A percentile compares a stretch with the other conserved stretches of the same genome.
These are phyloP conservation scores for Bibio marci DNA, from an alignment of 2,888 invertebrate genomes.

Conservation along the genomic window DNA sequence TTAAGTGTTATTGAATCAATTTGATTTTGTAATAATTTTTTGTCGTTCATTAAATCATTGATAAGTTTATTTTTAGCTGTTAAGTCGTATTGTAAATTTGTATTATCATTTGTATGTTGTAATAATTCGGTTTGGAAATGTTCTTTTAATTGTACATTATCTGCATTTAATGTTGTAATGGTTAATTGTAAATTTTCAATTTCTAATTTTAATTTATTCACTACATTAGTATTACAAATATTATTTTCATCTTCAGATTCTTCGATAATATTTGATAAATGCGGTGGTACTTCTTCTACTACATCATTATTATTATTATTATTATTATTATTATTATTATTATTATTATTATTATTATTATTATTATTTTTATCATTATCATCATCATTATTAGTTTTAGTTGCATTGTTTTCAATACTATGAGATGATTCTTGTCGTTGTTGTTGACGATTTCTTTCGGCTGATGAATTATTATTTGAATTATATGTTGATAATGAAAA, in stretches of 20 bases:
- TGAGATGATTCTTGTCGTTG: too few relatives aligned
- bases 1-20: conserved; percentile 26
- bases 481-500: conserved; percentile 32
- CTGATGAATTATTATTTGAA: conserved; percentile 12
- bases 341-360: conserved; percentile 16
- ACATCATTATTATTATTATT: conserved; percentile 13
- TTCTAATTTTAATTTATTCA: conserved; percentile 28
- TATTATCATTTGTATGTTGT: conserved; percentile 30
- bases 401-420: too few relatives aligned
- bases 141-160: conserved; percentile 31
- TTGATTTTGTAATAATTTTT: conserved; percentile 30
- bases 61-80: conserved; percentile 5
- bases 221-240: too few relatives aligned
- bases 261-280: too few relatives aligned
- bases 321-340: conserved; percentile 26
- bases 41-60: conserved; percentile 21
- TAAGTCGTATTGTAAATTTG: conserved; percentile 28
- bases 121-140: conserved; percentile 33
- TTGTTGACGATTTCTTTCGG: too few relatives aligned
- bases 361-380: conserved; percentile 7
- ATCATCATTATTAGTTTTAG: conserved; percentile 17
- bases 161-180: conserved; percentile 21
- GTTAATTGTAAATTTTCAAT: conserved; percentile 9
- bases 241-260: too few relatives aligned
- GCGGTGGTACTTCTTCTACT: conserved; percentile 16